These are phyloP conservation scores for Coracias cyanogaster DNA, from an alignment of 2,797 vertebrate genomes.

Conservation along the genomic window DNA sequence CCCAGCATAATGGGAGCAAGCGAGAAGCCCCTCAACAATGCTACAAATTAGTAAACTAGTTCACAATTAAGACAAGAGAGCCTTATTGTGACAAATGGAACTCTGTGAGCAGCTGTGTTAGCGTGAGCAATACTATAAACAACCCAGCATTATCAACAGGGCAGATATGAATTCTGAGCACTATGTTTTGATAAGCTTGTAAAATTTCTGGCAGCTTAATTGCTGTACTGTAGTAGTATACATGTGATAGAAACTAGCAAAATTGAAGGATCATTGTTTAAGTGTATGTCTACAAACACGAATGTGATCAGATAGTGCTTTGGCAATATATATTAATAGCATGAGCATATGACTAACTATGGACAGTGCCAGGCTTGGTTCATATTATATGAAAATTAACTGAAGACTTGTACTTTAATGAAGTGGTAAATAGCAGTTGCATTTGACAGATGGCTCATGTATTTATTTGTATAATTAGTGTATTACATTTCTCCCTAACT, in stretches of 20 bases:
- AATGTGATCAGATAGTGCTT: background rate
- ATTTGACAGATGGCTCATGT: background rate
- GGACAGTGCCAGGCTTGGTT: background rate
- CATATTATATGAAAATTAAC: background rate
- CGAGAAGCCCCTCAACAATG: background rate
- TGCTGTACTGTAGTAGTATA: background rate
- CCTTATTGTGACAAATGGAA: background rate
- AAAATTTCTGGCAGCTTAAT: background rate
- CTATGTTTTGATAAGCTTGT: background rate
- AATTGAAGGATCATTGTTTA: background rate
- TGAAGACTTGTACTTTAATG: background rate
- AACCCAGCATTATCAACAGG: background rate
- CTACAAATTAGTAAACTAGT: background rate
- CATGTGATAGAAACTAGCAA: background rate
- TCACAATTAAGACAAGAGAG: background rate
- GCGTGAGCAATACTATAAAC: background rate
- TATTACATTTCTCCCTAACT: background rate
- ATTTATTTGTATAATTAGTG: background rate
- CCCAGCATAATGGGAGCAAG: background rate
- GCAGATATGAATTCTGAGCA: background rate
- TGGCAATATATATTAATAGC: background rate
- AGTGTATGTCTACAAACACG: fast-evolving
- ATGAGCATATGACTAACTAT: background rate
- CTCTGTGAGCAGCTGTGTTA: background rate
- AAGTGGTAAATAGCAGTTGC: background rate